A percentile compares a stretch with the other conserved stretches of the same genome.
These are phyloP conservation scores for Lycorma delicatula DNA, from an alignment of 1,140 invertebrate genomes.

Conservation along the genomic window DNA sequence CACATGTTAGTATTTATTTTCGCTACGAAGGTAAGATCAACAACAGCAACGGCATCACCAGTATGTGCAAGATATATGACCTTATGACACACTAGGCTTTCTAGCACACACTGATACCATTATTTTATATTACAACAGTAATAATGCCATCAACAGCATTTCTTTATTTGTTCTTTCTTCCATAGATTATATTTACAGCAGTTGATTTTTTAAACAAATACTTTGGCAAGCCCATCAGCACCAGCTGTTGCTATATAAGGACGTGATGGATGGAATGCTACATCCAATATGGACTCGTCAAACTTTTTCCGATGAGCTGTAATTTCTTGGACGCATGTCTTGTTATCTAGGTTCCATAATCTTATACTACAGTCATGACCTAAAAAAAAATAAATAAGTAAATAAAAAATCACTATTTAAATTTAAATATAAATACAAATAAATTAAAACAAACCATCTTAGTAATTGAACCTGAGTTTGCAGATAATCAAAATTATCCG, in stretches of 20 bases:
- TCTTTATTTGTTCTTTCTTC: too few species aligned
- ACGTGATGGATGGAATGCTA: slow-evolving; percentile 97
- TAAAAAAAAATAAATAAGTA: slow-evolving; percentile 37
- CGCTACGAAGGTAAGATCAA: too few species aligned
- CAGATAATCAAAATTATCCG: neutral
- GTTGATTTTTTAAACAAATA: slow-evolving; percentile 52
- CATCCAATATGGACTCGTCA: slow-evolving; percentile 97
- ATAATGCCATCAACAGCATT: too few species aligned
- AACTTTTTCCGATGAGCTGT: slow-evolving; percentile 99
- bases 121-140: too few species aligned
- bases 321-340: slow-evolving; percentile 98
- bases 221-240: slow-evolving; percentile 96
- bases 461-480: neutral
- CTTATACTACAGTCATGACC: slow-evolving; percentile 98
- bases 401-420: neutral
- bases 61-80: too few species aligned
- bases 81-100: too few species aligned
- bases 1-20: too few species aligned
- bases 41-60: too few species aligned
- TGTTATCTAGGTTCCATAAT: slow-evolving; percentile 98
- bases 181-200: too few species aligned
- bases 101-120: too few species aligned
- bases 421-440: neutral
- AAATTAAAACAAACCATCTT: neutral
- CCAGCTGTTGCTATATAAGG: slow-evolving; percentile 98